Base-by-base conservation (phyloP, 1,140 invertebrate genomes). In the Olivierus martensii region DNA sequence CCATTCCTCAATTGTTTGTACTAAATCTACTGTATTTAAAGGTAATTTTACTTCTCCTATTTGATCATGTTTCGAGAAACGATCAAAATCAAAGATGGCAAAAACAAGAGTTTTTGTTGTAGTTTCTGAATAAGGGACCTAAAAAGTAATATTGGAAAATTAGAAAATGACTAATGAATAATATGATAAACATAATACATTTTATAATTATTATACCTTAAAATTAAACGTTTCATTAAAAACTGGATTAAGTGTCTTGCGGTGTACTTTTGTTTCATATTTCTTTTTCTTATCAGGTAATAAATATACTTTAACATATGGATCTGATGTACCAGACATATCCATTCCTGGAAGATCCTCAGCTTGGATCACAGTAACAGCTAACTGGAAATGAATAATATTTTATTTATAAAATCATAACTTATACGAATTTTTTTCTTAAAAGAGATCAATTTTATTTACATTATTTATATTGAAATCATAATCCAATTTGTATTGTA, bases 61-160 rank as follows among this genome's bases (percentile, higher is more conserved):
- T 73, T 98, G 94, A 73, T 99, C 96, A 73, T 99, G 95, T 70
- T 99, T 99, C 35, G 93, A 97, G 76, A 99, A 99, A 57, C 96
- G 41, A 71, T 99, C 95, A 70, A 99, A 99, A 72, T 99, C 96
- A 71, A 97, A 99, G 60, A 99, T 92, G 46, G 94, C 93, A 71
- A 99, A 99, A 45, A 96, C 89, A 44, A 99, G 76, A 2, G 94
- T 99, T 49, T 63, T 63, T 11, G 59, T 55, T 4, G 56, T 52
- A 39, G 58, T 63, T 49, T 63, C 62, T 10, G 55, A 41, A 48
- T 61, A 63, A 12, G 62, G 55, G 22, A 99, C 87, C 77, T 85
- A 58, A 47, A 60, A 61, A 49, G 28, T 28, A 28, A 28, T 28
- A 9, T 9, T 28, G 9, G 9, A n/a, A n/a, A n/a, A n/a, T n/a